phyloP scores from a whole-genome alignment of 2,888 invertebrate species.

The Cephus runcator region DNA sequence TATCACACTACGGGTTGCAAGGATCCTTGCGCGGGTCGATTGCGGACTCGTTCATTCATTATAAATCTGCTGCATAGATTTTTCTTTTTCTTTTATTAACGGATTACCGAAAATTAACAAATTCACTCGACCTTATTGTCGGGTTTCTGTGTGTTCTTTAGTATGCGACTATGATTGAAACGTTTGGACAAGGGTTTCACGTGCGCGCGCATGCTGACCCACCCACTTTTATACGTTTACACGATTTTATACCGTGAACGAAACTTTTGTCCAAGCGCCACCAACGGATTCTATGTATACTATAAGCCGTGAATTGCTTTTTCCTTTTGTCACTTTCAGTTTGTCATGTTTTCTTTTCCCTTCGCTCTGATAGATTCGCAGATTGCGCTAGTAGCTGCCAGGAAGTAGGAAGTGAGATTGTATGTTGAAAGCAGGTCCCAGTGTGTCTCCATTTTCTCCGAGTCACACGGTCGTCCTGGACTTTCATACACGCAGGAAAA shows the following conservation, averaged over 20 bases:
- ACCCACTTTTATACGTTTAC: conserved; percentile 59
- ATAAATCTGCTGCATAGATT: conserved; percentile 8
- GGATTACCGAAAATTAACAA: neutral
- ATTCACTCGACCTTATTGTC: neutral
- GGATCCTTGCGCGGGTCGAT: neutral
- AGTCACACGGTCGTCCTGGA: neutral
- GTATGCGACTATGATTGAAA: conserved; percentile 1
- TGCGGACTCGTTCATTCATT: conserved; percentile 8
- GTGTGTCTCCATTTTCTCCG: neutral
- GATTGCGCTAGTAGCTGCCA: neutral
- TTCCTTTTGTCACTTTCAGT: neutral
- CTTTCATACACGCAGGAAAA: neutral
- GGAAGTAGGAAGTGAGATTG: neutral
- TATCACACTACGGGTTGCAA: neutral
- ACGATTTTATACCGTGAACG: conserved; percentile 43
- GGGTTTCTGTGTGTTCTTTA: neutral
- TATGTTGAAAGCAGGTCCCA: neutral
- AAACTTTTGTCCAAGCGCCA: conserved; percentile 46
- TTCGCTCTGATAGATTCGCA: neutral
- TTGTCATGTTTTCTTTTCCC: neutral
- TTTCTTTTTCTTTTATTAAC: conserved; percentile 1
- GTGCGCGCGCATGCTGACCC: conserved; percentile 26
- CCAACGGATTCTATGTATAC: neutral
- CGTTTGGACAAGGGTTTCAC: conserved; percentile 48
- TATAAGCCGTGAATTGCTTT: neutral